Evolutionary conservation across 2,113 vertebrate genomes (phyloP), one percentile per base, ranked within the genome.

Genomic region (Spermophilus dauricus): DNA sequence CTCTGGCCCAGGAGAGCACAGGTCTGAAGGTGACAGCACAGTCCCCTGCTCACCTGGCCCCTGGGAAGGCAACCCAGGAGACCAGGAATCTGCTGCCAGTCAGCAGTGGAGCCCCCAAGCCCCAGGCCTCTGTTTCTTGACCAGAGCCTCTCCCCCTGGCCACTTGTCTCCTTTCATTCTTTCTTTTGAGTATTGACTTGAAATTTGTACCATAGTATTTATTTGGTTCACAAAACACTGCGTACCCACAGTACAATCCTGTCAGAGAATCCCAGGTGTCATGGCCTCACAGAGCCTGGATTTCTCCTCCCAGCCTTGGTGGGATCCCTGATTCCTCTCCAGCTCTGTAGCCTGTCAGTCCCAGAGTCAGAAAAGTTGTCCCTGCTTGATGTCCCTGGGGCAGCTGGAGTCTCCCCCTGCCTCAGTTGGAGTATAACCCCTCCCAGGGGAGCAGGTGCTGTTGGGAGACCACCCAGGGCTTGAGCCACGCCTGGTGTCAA

Each of bases 321-420:
- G 73, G 39, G 89, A 24, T 58, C 20, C 7, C 51, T 45, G 37
- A 20, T 58, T 56, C 14, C 63, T 75, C 73, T 48, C 14, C 5
- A 61, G 37, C 28, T 83, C 12, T 34, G 28, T 22, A 7, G n/a
- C 8, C 17, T 7, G 7, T 67, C 61, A 37, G n/a, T 51, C 82
- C 26, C 70, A 51, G 10, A 37, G 37, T 30, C 39, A 17, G 17
- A 22, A 87, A 7, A 20, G 9, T 3, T n/a, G 83, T 24, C 26
- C n/a, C 18, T 10, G 7, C 56, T 5, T 37, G 51, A 26, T 1
- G 0, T 32, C 0, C 8, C 39, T 0, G 4, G 18, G 32, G 70
- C 39, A 77, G 17, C 11, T 24, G 18, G 72, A 51, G 11, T 45
- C 78, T 13, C 39, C 2, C 17, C 37, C 30, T 42, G 24, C 0